These are phyloP conservation scores for Lobophora halterata DNA, from an alignment of 2,888 invertebrate species.

Conservation along the genomic window DNA sequence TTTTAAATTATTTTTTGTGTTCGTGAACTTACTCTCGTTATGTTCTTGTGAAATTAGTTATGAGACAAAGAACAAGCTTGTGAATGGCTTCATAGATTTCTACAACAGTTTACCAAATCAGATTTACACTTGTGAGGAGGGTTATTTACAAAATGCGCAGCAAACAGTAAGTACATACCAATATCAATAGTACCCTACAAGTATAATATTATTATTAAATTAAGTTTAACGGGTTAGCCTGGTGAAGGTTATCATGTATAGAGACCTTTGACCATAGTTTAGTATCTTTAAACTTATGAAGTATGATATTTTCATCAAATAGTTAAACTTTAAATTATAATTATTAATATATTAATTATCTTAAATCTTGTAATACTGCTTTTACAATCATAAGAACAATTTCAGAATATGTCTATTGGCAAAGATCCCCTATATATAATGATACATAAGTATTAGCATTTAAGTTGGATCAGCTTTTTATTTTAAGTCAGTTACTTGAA, in stretches of 20 bases:
- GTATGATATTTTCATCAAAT: conserved; percentile 1
- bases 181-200: conserved; percentile 3
- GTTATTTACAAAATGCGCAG: conserved; percentile 62
- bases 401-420: no score
- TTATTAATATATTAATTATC: no score
- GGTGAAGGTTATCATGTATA: conserved; percentile 33
- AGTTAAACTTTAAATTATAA: no score
- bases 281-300: conserved; percentile 10
- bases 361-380: no score
- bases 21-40: conserved; percentile 40
- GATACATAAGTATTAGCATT: no score
- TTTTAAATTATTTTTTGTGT: conserved; percentile 36
- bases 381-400: no score
- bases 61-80: conserved; percentile 49
- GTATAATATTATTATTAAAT: background rate
- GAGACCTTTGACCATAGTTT: conserved; percentile 19
- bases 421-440: no score
- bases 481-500: no score
- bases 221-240: conserved; percentile 4
- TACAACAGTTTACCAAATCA: conserved; percentile 72
- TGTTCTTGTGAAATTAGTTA: conserved; percentile 51
- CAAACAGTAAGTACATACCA: conserved; percentile 62
- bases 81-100: conserved; percentile 64
- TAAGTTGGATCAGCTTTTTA: no score
- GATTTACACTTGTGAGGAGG: conserved; percentile 66